Conservation (phyloP, 2,888 invertebrate genomes). For the Diaphora mendica region DNA sequence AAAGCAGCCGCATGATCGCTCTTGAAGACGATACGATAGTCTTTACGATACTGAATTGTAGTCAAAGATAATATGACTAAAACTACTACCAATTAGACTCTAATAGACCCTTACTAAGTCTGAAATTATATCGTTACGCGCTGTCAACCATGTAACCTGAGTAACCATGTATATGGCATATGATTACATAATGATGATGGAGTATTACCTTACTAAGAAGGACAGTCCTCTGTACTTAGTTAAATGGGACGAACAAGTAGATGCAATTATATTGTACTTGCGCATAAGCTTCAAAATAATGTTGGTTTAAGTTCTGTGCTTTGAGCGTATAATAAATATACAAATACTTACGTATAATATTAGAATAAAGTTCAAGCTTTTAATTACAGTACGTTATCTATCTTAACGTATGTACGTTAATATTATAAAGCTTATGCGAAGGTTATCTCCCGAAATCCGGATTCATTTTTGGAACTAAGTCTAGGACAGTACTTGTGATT, state of each 20-base stretch:
- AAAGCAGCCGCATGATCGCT: neutral
- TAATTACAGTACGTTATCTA: neutral
- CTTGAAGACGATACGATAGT: neutral
- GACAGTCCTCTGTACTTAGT: conserved; percentile 22
- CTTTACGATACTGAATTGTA: neutral
- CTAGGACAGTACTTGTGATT: too few relatives aligned
- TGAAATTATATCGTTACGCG: conserved; percentile 38
- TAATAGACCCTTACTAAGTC: conserved; percentile 24
- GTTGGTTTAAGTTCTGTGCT: neutral
- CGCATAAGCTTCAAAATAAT: neutral
- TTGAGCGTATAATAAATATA: too few relatives aligned
- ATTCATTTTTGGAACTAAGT: too few relatives aligned
- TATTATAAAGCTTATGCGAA: too few relatives aligned
- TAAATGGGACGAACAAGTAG: conserved; percentile 29
- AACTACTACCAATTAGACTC: conserved; percentile 20
- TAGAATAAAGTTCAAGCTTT: too few relatives aligned
- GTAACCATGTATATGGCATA: conserved; percentile 6
- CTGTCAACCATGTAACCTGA: conserved; percentile 23
- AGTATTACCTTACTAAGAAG: conserved; percentile 22
- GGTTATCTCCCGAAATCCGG: too few relatives aligned
- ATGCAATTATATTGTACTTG: neutral
- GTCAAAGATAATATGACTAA: too few relatives aligned
- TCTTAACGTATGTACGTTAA: too few relatives aligned
- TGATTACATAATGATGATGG: conserved; percentile 8
- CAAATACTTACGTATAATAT: too few relatives aligned